A percentile compares a stretch with the other conserved stretches of the same genome.
Conservation (phyloP, 2,797 vertebrate genomes). For the Parauchenoglanis punctatus region DNA sequence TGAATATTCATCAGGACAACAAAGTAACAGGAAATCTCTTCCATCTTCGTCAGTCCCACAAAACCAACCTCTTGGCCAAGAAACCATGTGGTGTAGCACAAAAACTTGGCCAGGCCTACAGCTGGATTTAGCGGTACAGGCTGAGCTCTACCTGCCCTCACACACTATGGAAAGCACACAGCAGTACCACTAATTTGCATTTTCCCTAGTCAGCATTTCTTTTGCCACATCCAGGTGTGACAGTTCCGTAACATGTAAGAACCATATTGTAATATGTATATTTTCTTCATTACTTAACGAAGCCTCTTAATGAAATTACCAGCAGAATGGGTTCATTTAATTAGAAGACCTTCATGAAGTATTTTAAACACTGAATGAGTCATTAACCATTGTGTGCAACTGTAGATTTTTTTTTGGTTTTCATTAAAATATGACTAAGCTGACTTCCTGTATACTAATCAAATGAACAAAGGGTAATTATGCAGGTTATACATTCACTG, state of each 20-base stretch:
- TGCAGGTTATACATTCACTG: slow-evolving; percentile 3
- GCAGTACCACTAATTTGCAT: neutral
- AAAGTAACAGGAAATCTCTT: neutral
- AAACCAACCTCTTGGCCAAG: slow-evolving; percentile 58
- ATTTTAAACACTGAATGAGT: slow-evolving; percentile 1
- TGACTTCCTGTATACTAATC: neutral
- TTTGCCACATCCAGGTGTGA: neutral
- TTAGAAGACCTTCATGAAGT: neutral
- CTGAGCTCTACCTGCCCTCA: neutral
- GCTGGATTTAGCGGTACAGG: slow-evolving; percentile 53
- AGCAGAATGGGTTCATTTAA: neutral
- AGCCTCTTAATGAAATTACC: neutral
- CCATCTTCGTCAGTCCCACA: slow-evolving; percentile 43
- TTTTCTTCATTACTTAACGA: neutral
- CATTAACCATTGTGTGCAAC: slow-evolving; percentile 23
- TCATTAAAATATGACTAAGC: slow-evolving; percentile 3
- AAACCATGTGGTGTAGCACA: slow-evolving; percentile 52
- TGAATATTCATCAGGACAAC: neutral
- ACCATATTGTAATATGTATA: neutral
- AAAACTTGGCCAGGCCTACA: slow-evolving; percentile 47
- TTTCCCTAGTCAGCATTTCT: neutral
- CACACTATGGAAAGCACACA: neutral
- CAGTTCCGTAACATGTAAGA: neutral
- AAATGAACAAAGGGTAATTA: neutral
- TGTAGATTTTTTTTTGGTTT: neutral